phyloP scores from a whole-genome alignment of 2,888 invertebrate genomes.

The Taenaris catops region DNA sequence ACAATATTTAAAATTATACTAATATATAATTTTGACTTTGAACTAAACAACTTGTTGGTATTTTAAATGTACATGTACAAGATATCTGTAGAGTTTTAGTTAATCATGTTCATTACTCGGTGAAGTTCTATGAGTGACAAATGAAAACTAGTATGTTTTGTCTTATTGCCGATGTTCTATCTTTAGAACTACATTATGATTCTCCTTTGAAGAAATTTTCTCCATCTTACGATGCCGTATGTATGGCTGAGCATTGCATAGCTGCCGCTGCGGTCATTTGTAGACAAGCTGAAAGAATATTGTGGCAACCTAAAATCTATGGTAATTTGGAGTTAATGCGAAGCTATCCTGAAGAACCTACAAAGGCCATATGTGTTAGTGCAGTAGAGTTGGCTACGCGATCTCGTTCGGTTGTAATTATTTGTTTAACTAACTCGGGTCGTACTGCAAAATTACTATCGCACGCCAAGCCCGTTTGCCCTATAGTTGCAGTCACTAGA shows the following conservation, averaged over 20 bases:
- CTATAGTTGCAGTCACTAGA: constrained; percentile 87
- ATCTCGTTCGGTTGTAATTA: constrained; percentile 74
- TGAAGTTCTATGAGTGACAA: too few species aligned
- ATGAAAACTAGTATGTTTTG: too few species aligned
- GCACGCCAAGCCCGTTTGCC: constrained; percentile 85
- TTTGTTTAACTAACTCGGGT: constrained; percentile 88
- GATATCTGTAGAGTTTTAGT: too few species aligned
- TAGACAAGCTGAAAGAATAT: constrained; percentile 91
- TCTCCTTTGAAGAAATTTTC: constrained; percentile 56
- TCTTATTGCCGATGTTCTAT: constrained; percentile 93
- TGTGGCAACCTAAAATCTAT: constrained; percentile 90
- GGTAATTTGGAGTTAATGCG: constrained; percentile 83
- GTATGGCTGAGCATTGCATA: constrained; percentile 83
- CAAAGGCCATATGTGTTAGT: constrained; percentile 72
- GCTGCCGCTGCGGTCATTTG: constrained; percentile 87
- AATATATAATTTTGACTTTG: too few species aligned
- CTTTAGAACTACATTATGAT: constrained; percentile 83
- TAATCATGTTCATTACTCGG: too few species aligned
- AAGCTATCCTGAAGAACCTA: constrained; percentile 75
- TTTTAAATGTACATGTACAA: too few species aligned
- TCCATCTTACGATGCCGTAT: constrained; percentile 46
- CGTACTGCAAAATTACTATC: constrained; percentile 85
- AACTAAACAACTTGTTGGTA: too few species aligned
- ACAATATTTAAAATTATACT: too few species aligned
- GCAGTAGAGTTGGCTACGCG: constrained; percentile 62